Evolutionary conservation across 2,797 vertebrate genomes (phyloP), one percentile per base, ranked within the genome.

Genomic region (Xenops minutus): DNA sequence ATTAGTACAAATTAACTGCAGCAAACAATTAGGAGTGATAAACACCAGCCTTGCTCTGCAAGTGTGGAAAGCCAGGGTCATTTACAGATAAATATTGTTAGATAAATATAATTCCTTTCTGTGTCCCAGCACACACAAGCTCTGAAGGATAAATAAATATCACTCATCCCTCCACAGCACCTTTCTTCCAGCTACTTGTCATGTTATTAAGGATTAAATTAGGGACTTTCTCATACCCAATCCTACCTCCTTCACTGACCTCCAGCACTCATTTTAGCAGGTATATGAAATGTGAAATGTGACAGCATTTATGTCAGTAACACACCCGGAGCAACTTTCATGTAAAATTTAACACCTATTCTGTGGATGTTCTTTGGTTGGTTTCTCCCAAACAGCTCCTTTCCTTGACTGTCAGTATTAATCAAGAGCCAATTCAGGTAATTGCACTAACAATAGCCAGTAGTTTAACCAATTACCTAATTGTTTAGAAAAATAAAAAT

Each of bases 251-350:
- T 68, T 44, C 58, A 17, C n/a, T 55, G 30, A 78, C 49, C 55
- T 74, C 22, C 32, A 48, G 19, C 22, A 0, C 66, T 62, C 16
- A 30, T 69, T 62, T 87, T 55, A 58, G 62, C n/a, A 55, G 24
- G 11, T 48, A 4, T 21, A 30, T 1, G 4, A 63, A 21, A 27
- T 37, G 29, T 15, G 6, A 81, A 86, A 56, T 0, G 0, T 4
- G 16, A 51, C 22, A 22, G 32, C 32, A 10, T 34, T 62, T 49
- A 10, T 61, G 36, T 30, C 72, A 59, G 22, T 27, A 68, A 59
- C 36, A n/a, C 19, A 39, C 34, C 5, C 29, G 9, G 10, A 90
- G 55, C 29, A 69, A 41, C 5, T 62, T 58, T 11, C 11, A 26
- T 22, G 9, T 36, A 13, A 72, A 85, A 80, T 55, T 30, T 66